Evolutionary conservation across 1,140 invertebrate genomes (phyloP).

Genomic region (Lasioglossum baleicum): DNA sequence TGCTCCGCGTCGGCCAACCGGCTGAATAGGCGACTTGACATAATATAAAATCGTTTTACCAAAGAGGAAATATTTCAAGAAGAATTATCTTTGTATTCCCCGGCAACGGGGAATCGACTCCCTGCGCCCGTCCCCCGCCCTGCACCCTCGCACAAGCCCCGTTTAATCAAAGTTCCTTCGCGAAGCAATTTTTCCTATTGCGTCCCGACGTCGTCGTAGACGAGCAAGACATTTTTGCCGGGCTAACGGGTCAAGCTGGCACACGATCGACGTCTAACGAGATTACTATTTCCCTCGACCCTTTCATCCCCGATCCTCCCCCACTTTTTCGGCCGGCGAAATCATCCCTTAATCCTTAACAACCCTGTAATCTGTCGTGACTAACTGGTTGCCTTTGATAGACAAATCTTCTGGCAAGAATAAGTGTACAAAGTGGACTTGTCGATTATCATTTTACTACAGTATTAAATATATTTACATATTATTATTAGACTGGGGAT

Average conservation of each 20-base stretch:
- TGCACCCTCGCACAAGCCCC: neutral
- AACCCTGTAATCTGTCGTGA: too few relatives aligned
- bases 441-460: too few relatives aligned
- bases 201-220: too few relatives aligned
- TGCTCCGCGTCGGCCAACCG: conserved; percentile 29
- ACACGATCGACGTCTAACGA: neutral
- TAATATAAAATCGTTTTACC: conserved; percentile 48
- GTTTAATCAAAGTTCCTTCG: conserved; percentile 12
- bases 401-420: too few relatives aligned
- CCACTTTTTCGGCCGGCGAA: neutral
- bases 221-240: neutral
- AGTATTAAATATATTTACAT: too few relatives aligned
- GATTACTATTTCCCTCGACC: neutral
- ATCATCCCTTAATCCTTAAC: too few relatives aligned
- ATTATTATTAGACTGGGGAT: too few relatives aligned
- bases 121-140: neutral
- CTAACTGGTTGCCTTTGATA: too few relatives aligned
- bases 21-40: conserved; percentile 47
- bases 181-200: neutral
- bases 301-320: neutral
- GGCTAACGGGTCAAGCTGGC: neutral
- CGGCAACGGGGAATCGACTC: conserved; percentile 12
- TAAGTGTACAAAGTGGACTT: too few relatives aligned
- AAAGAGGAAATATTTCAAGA: conserved; percentile 42
- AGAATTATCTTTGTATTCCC: conserved; percentile 41